A percentile compares a stretch with the other conserved stretches of the same genome.
phyloP scores from a whole-genome alignment of 2,888 invertebrate species.

The Chrysolina haemoptera region DNA sequence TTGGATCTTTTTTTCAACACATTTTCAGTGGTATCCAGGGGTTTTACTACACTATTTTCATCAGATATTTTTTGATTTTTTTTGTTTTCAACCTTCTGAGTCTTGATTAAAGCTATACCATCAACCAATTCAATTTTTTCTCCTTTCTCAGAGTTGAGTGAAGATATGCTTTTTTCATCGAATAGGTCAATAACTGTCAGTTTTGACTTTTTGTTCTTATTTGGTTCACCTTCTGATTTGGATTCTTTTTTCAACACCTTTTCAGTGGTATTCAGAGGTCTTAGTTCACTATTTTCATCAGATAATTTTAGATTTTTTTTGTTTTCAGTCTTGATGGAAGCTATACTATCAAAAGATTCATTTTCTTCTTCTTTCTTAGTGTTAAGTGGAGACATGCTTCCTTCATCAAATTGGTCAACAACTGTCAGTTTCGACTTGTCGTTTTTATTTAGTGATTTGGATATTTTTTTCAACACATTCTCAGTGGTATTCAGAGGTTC shows the following conservation, averaged over 20 bases:
- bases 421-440: constrained; percentile 16
- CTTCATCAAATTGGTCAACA: not conserved
- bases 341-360: not conserved
- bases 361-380: not conserved
- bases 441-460: constrained; percentile 24
- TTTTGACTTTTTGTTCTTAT: constrained; percentile 10
- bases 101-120: not conserved
- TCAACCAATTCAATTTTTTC: not conserved
- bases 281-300: not conserved
- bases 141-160: not conserved
- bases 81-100: not conserved
- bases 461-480: constrained; percentile 17
- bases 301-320: not conserved
- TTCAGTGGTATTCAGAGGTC: not conserved
- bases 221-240: constrained; percentile 18
- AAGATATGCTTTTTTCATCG: not conserved
- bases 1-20: constrained; percentile 27
- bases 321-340: constrained; percentile 6
- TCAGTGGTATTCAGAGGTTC: not conserved
- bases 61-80: not conserved
- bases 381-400: not conserved
- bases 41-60: not conserved
- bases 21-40: not conserved
- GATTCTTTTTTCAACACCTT: constrained; percentile 19
- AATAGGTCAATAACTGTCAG: not conserved